Conservation (phyloP, 2,113 vertebrate genomes). For the Tetrao urogallus region DNA sequence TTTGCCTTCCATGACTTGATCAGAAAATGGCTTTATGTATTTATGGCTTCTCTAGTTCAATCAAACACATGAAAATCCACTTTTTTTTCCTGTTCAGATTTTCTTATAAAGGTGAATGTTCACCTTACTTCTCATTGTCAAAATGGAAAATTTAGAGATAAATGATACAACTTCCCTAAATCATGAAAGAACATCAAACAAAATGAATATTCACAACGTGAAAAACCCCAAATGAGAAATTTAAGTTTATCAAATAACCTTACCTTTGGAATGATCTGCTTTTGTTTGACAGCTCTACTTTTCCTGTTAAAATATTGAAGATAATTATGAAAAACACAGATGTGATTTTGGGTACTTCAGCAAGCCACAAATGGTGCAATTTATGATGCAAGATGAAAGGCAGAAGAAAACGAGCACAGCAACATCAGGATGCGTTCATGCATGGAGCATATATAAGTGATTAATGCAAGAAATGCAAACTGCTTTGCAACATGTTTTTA, state of each 20-base stretch:
- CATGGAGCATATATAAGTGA: not conserved
- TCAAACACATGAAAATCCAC: not conserved
- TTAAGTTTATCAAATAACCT: not conserved
- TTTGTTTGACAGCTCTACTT: conserved; percentile 88
- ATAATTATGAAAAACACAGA: not conserved
- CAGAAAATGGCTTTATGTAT: not conserved
- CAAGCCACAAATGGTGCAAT: conserved; percentile 37
- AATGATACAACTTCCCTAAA: not conserved
- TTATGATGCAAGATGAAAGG: conserved; percentile 32
- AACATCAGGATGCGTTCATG: not conserved
- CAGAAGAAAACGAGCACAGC: conserved; percentile 50
- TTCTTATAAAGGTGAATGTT: not conserved
- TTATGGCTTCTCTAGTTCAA: not conserved
- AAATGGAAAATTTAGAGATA: not conserved
- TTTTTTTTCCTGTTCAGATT: not conserved
- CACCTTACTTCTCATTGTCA: not conserved
- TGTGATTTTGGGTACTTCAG: conserved; percentile 57
- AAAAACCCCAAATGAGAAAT: not conserved
- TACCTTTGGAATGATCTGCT: conserved; percentile 97
- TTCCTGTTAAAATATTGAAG: conserved; percentile 87
- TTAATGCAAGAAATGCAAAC: conserved; percentile 21
- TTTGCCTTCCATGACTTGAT: not conserved
- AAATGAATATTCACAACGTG: not conserved
- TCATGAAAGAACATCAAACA: not conserved
- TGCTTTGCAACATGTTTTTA: not conserved